Evolutionary conservation across 2,888 invertebrate species (phyloP).

Genomic region (Acholoe squamosa): DNA sequence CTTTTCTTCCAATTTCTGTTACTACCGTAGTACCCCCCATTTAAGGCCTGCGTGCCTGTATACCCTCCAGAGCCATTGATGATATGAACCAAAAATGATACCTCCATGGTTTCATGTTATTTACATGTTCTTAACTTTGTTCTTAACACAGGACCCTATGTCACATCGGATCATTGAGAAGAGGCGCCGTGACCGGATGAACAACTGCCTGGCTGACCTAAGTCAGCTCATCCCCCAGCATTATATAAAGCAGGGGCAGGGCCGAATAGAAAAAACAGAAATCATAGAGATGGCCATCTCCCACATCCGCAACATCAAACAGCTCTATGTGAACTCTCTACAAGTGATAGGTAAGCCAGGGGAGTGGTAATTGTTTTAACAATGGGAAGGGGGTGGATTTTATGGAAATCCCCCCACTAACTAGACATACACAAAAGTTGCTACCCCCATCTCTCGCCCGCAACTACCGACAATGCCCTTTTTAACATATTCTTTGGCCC

Average conservation of each 20-base stretch:
- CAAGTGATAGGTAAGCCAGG: neutral
- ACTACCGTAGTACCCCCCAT: too few relatives aligned
- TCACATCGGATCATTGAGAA: slow-evolving; percentile 92
- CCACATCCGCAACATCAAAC: slow-evolving; percentile 94
- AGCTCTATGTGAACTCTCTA: slow-evolving; percentile 3
- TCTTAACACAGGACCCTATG: slow-evolving; percentile 59
- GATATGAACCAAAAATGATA: too few relatives aligned
- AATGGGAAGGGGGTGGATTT: too few relatives aligned
- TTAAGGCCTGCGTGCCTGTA: too few relatives aligned
- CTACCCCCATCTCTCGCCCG: too few relatives aligned
- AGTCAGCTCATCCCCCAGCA: slow-evolving; percentile 96
- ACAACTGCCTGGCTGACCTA: slow-evolving; percentile 96
- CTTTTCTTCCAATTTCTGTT: neutral
- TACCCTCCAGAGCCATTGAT: too few relatives aligned
- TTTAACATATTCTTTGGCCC: too few relatives aligned
- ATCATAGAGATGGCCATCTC: slow-evolving; percentile 99
- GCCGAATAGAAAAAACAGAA: slow-evolving; percentile 98
- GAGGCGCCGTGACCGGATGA: slow-evolving; percentile 96
- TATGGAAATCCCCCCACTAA: too few relatives aligned
- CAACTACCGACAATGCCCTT: too few relatives aligned
- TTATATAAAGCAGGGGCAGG: slow-evolving; percentile 95
- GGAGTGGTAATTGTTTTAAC: too few relatives aligned
- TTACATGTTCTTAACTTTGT: neutral
- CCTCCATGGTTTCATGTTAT: too few relatives aligned
- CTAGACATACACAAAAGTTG: too few relatives aligned